Evolutionary conservation across 1,140 invertebrate genomes (phyloP).

Genomic region (Trichomalopsis sarcophagae): DNA sequence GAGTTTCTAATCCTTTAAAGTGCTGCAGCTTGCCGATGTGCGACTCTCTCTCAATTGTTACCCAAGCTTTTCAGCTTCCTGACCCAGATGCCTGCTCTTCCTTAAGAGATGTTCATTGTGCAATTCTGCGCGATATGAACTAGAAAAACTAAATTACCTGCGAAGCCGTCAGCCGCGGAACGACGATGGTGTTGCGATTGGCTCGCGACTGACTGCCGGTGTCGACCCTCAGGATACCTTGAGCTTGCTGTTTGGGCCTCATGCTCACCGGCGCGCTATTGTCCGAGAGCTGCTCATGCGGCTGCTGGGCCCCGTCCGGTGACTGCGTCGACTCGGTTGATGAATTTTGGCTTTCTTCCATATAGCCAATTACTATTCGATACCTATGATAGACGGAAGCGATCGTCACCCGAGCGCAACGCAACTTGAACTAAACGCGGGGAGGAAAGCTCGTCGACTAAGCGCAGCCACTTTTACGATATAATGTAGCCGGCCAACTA

Average conservation of each 20-base stretch:
- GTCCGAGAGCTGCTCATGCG: neutral
- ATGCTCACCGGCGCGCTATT: neutral
- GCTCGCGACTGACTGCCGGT: constrained; percentile 5
- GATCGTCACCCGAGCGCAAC: neutral
- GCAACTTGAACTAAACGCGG: neutral
- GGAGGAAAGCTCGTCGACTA: neutral
- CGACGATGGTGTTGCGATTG: constrained; percentile 1
- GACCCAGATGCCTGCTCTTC: constrained; percentile 7
- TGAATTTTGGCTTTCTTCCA: constrained; percentile 24
- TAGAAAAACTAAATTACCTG: constrained; percentile 17
- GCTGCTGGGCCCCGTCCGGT: neutral
- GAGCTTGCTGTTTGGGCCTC: neutral
- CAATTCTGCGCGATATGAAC: too few relatives aligned
- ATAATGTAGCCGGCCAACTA: neutral
- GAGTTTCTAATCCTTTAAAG: neutral
- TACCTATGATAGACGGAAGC: neutral
- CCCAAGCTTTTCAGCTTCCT: neutral
- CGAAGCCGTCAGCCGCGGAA: constrained; percentile 4
- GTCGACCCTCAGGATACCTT: constrained; percentile 42
- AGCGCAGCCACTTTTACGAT: neutral
- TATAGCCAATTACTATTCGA: neutral
- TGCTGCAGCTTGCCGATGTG: neutral
- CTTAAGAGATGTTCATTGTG: too few relatives aligned
- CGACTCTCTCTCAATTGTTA: too few relatives aligned
- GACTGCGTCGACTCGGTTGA: neutral